phyloP scores from a whole-genome alignment of 2,113 vertebrate genomes.

The Entomyzon cyanotis region DNA sequence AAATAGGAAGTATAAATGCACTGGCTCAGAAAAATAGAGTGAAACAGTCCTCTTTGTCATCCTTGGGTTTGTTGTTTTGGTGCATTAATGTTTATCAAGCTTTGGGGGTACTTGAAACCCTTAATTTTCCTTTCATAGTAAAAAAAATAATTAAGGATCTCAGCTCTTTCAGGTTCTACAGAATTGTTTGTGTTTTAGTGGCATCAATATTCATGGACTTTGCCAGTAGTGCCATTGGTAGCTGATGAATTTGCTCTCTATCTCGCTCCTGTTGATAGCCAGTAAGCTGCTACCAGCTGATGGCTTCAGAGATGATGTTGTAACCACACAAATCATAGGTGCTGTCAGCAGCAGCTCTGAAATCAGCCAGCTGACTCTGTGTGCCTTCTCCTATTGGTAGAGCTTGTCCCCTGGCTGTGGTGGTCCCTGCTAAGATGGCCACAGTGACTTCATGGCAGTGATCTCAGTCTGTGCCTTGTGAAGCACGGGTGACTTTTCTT shows the following conservation, averaged over 20 bases:
- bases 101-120: neutral
- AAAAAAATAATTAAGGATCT: neutral
- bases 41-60: neutral
- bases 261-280: neutral
- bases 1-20: neutral
- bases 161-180: no score
- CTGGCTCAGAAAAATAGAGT: neutral
- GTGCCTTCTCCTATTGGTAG: neutral
- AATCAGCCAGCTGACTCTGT: neutral
- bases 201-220: neutral
- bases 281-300: neutral
- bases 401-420: neutral
- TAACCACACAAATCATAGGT: neutral
- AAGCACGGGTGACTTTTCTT: accelerated
- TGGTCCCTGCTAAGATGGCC: neutral
- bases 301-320: neutral
- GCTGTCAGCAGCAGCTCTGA: neutral
- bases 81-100: neutral
- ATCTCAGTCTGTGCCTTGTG: neutral
- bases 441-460: neutral
- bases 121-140: neutral
- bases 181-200: neutral
- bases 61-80: neutral
- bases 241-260: neutral
- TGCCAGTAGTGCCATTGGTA: accelerated